Evolutionary conservation across 2,113 vertebrate genomes (phyloP).

Genomic region (Oenanthe oenanthe): DNA sequence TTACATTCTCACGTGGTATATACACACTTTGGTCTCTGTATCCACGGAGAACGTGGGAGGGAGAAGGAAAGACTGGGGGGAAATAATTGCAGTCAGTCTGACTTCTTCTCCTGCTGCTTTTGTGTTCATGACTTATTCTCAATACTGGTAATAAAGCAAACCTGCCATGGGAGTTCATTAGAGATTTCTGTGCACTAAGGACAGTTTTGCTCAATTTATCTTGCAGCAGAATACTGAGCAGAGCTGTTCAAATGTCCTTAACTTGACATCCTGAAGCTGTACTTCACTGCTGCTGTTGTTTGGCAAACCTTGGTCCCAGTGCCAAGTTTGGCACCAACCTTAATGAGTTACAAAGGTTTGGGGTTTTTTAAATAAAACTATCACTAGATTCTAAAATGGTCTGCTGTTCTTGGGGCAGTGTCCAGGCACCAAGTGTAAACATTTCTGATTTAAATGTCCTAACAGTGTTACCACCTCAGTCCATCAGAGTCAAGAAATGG

Average conservation of each 20-base stretch:
- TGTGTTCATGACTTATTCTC: neutral
- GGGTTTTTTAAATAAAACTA: neutral
- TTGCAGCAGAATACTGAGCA: neutral
- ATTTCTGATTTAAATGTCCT: neutral
- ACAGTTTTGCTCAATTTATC: neutral
- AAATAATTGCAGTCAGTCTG: neutral
- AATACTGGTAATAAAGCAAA: neutral
- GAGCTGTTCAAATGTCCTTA: neutral
- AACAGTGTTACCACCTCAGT: neutral
- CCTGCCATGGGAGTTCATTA: neutral
- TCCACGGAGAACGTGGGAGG: neutral
- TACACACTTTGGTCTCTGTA: neutral
- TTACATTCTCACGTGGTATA: neutral
- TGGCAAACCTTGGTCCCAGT: neutral
- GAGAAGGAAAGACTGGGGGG: neutral
- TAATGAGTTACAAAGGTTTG: neutral
- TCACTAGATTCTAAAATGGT: neutral
- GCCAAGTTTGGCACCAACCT: neutral
- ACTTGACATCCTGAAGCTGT: neutral
- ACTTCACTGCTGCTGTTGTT: neutral
- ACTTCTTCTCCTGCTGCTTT: neutral
- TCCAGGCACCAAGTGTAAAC: neutral
- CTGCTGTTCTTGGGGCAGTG: neutral
- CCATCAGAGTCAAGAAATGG: fast-evolving
- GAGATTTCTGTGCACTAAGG: neutral